phyloP scores from a whole-genome alignment of 1,140 invertebrate genomes.

The Drosophila bipectinata region DNA sequence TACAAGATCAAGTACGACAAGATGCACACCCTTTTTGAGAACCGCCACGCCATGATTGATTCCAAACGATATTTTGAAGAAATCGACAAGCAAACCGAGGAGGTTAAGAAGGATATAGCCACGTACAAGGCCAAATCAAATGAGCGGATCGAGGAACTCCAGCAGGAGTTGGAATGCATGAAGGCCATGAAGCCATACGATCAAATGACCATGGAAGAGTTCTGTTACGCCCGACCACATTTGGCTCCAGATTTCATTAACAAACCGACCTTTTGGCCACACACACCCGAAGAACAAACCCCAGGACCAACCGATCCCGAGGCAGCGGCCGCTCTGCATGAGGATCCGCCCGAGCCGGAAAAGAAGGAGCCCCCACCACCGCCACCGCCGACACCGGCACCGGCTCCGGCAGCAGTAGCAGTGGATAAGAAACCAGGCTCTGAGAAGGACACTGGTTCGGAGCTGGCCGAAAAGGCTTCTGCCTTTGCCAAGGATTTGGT shows the following conservation, averaged over 20 bases:
- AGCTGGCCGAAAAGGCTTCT: conserved; percentile 28
- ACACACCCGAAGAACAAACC: conserved; percentile 86
- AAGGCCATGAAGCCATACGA: conserved; percentile 85
- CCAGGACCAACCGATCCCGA: conserved; percentile 43
- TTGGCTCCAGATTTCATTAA: conserved; percentile 87
- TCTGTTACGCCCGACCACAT: conserved; percentile 88
- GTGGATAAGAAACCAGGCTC: not conserved
- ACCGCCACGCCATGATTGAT: conserved; percentile 57
- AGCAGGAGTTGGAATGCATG: conserved; percentile 16
- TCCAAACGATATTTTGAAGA: conserved; percentile 52
- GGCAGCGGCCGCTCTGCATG: conserved; percentile 24
- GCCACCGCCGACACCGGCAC: conserved; percentile 6
- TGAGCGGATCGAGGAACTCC: conserved; percentile 39
- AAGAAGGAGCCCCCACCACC: conserved; percentile 1
- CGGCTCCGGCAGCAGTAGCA: not conserved
- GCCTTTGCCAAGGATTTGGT: conserved; percentile 16
- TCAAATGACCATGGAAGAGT: conserved; percentile 96
- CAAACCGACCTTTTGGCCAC: conserved; percentile 92
- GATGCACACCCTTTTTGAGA: conserved; percentile 54
- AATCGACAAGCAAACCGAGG: conserved; percentile 24
- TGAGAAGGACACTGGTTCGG: conserved; percentile 14
- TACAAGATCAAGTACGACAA: conserved; percentile 65
- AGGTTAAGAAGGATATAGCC: conserved; percentile 19
- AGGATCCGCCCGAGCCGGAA: not conserved
- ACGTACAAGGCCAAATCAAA: conserved; percentile 57